Conservation (phyloP, 2,113 vertebrate genomes). For the Rhombomys opimus region DNA sequence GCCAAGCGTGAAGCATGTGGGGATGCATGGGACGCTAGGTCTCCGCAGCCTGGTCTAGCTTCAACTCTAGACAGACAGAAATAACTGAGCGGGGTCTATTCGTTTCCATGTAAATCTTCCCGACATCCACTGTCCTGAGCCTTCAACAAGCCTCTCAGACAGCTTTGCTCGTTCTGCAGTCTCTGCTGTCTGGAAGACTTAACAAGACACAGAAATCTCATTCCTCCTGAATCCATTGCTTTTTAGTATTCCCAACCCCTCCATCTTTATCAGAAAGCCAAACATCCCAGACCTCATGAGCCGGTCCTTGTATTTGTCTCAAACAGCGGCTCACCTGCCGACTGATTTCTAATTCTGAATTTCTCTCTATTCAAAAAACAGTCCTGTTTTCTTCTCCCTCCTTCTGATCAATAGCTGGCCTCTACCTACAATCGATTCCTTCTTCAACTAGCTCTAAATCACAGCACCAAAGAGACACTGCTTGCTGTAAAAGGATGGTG, state of each 20-base stretch:
- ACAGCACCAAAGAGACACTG: constrained; percentile 60
- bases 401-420: constrained; percentile 73
- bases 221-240: background rate
- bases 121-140: background rate
- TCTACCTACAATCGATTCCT: constrained; percentile 70
- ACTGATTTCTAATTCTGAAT: constrained; percentile 65
- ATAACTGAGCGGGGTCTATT: background rate
- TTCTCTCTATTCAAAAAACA: constrained; percentile 72
- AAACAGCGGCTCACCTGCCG: constrained; percentile 11
- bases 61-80: background rate
- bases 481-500: constrained; percentile 48
- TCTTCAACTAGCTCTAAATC: constrained; percentile 75
- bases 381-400: constrained; percentile 61
- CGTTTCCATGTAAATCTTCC: background rate
- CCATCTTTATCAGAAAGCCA: constrained; percentile 31
- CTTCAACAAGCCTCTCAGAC: background rate
- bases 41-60: background rate
- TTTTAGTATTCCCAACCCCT: background rate
- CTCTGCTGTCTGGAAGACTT: background rate
- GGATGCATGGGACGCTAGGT: background rate
- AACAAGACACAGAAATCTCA: background rate
- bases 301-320: constrained; percentile 32
- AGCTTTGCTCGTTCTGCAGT: background rate
- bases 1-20: background rate
- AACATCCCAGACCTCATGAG: background rate